phyloP scores from a whole-genome alignment of 2,888 invertebrate genomes.

The Drosophila seclusa region DNA sequence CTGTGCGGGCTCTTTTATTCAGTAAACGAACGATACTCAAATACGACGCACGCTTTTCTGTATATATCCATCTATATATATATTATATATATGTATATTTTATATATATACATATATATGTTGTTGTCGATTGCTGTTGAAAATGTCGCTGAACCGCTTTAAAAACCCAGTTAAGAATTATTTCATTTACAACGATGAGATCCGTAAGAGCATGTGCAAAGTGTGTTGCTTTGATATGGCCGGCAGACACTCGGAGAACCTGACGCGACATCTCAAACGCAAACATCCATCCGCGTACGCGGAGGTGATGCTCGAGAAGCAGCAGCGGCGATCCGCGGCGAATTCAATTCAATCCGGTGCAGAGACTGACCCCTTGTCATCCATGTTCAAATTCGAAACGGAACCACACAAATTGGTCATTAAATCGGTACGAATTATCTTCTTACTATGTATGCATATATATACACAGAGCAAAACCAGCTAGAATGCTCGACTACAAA shows the following conservation, averaged over 20 bases:
- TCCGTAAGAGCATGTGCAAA: conserved; percentile 62
- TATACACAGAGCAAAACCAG: neutral
- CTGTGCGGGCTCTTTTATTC: conserved; percentile 43
- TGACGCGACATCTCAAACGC: conserved; percentile 65
- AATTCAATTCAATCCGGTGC: conserved; percentile 35
- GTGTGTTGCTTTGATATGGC: conserved; percentile 60
- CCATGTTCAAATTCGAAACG: conserved; percentile 56
- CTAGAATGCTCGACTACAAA: neutral
- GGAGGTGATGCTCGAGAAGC: conserved; percentile 44
- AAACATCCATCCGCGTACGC: conserved; percentile 54
- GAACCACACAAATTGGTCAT: conserved; percentile 51
- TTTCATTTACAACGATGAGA: conserved; percentile 61
- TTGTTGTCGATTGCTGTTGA: neutral
- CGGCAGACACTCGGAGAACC: conserved; percentile 66
- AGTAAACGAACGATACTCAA: conserved; percentile 56
- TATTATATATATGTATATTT: neutral
- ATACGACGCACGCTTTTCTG: conserved; percentile 48
- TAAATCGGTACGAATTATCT: conserved; percentile 52
- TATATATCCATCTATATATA: neutral
- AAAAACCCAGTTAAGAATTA: conserved; percentile 61
- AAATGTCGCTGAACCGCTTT: conserved; percentile 47
- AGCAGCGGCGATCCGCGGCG: conserved; percentile 26
- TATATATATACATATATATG: neutral
- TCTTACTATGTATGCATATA: neutral
- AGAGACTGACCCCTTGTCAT: conserved; percentile 37